These are phyloP conservation scores for Oreocharis arfaki DNA, from an alignment of 2,113 vertebrate species.

Conservation along the genomic window DNA sequence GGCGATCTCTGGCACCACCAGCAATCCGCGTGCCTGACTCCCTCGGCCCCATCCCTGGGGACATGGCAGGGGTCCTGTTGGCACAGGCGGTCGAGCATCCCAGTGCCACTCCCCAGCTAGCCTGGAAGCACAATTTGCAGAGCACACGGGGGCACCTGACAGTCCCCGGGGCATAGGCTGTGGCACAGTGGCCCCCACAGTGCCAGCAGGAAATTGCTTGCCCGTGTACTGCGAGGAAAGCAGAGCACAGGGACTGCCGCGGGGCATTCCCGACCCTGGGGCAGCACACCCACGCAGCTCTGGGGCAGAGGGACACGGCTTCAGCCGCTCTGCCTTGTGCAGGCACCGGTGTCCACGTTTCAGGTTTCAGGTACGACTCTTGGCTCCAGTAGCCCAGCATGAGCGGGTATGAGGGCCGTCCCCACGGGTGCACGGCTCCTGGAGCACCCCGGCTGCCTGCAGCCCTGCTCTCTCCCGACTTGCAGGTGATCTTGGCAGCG, in stretches of 20 bases:
- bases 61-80: neutral
- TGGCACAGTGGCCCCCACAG: neutral
- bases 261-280: neutral
- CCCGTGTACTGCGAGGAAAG: neutral
- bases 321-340: neutral
- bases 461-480: neutral
- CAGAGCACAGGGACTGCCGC: neutral
- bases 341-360: rapidly evolving
- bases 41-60: rapidly evolving
- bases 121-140: neutral
- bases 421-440: neutral
- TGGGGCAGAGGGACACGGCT: neutral
- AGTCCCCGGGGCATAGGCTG: neutral
- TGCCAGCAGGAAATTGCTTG: neutral
- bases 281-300: neutral
- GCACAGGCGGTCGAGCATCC: neutral
- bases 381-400: rapidly evolving
- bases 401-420: neutral
- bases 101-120: neutral
- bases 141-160: neutral
- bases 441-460: neutral
- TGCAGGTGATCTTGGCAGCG: neutral
- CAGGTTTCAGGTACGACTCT: neutral
- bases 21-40: neutral
- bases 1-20: neutral